These are phyloP conservation scores for Indicator indicator DNA, from an alignment of 2,113 vertebrate genomes.

Conservation along the genomic window DNA sequence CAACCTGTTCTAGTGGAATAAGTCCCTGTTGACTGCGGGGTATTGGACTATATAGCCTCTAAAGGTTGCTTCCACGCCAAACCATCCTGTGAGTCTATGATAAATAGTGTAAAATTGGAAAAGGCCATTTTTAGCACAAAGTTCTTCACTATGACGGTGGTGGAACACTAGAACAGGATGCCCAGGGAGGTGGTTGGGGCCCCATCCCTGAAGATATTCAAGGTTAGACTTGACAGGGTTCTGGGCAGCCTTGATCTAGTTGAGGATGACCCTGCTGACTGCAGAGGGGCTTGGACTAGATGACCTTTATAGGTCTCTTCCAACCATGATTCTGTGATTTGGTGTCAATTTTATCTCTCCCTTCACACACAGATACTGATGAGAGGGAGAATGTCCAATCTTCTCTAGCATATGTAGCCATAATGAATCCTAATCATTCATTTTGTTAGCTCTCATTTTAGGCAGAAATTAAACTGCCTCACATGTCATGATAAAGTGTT, in stretches of 20 bases:
- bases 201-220: too few species aligned
- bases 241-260: too few species aligned
- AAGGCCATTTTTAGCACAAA: not conserved
- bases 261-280: too few species aligned
- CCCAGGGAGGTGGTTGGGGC: too few species aligned
- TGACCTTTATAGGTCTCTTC: too few species aligned
- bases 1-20: not conserved
- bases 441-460: not conserved
- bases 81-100: not conserved
- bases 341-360: not conserved
- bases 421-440: not conserved
- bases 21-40: not conserved
- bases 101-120: not conserved
- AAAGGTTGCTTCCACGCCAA: not conserved
- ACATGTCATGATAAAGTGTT: not conserved
- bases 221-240: too few species aligned
- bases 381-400: not conserved
- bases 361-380: not conserved
- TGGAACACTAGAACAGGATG: too few species aligned
- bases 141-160: too few species aligned
- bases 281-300: too few species aligned
- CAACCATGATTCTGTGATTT: not conserved
- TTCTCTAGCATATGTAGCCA: not conserved
- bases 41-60: not conserved
- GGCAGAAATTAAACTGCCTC: not conserved